phyloP scores from a whole-genome alignment of 2,888 invertebrate genomes.

The Lasioglossum calceatum region DNA sequence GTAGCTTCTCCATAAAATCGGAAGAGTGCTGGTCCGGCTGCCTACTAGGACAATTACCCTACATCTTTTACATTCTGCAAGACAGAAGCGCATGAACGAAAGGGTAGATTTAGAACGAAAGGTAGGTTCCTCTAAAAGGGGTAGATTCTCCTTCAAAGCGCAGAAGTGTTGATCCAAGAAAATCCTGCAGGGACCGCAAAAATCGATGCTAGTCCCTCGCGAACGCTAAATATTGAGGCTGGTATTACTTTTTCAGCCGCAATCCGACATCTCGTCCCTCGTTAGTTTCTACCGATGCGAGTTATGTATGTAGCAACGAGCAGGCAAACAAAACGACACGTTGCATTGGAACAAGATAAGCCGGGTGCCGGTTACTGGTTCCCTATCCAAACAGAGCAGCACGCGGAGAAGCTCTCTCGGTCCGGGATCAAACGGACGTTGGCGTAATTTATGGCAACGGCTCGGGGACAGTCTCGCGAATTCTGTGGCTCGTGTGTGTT shows the following conservation, averaged over 20 bases:
- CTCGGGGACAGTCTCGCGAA: background rate
- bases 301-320: background rate
- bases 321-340: background rate
- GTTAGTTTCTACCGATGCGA: background rate
- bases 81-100: background rate
- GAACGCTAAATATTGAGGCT: background rate
- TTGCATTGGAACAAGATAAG: conserved; percentile 1
- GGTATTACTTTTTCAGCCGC: background rate
- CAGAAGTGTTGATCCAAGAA: background rate
- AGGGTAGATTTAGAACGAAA: too few species aligned
- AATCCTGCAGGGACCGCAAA: background rate
- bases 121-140: too few species aligned
- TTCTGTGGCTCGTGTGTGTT: background rate
- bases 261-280: background rate
- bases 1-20: too few species aligned
- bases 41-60: too few species aligned
- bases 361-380: background rate
- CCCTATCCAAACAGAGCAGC: background rate
- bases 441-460: background rate
- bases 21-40: too few species aligned
- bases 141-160: background rate
- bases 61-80: too few species aligned
- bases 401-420: background rate
- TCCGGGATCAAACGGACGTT: background rate
- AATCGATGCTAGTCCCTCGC: background rate